These are phyloP conservation scores for Disparrhopalites patrizii DNA, from an alignment of 2,888 invertebrate genomes.

Conservation along the genomic window DNA sequence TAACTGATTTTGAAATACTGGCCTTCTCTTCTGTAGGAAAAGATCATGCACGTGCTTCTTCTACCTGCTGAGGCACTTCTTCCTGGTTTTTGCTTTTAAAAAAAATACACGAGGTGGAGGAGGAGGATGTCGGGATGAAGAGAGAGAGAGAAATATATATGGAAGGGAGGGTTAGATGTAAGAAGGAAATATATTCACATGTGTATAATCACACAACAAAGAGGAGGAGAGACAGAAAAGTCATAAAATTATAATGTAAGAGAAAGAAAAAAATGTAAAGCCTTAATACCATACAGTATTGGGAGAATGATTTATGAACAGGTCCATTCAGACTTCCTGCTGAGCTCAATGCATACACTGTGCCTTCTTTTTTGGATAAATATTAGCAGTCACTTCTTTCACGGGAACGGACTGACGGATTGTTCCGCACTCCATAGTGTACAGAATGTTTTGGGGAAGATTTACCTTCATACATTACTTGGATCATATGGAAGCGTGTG, in stretches of 20 bases:
- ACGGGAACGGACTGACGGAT: background rate
- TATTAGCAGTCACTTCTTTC: background rate
- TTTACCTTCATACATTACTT: too few relatives aligned
- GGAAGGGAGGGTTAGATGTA: too few relatives aligned
- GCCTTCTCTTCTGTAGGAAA: too few relatives aligned
- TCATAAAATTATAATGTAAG: background rate
- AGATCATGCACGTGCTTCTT: conserved; percentile 1
- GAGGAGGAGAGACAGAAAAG: background rate
- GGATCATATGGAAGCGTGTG: too few relatives aligned
- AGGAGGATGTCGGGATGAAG: background rate
- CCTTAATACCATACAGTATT: background rate
- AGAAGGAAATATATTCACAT: too few relatives aligned
- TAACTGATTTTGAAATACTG: too few relatives aligned
- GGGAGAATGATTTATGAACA: conserved; percentile 14
- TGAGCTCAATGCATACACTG: background rate
- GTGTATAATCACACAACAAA: too few relatives aligned
- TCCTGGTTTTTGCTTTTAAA: too few relatives aligned
- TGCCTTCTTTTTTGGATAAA: background rate
- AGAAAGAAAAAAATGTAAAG: background rate
- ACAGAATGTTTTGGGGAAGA: too few relatives aligned
- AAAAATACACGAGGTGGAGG: too few relatives aligned
- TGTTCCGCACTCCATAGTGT: background rate
- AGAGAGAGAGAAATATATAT: background rate
- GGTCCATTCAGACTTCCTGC: conserved; percentile 13
- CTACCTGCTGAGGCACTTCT: too few relatives aligned